These are phyloP conservation scores for Drosophila dunni DNA, from an alignment of 1,140 invertebrate genomes.

Conservation along the genomic window DNA sequence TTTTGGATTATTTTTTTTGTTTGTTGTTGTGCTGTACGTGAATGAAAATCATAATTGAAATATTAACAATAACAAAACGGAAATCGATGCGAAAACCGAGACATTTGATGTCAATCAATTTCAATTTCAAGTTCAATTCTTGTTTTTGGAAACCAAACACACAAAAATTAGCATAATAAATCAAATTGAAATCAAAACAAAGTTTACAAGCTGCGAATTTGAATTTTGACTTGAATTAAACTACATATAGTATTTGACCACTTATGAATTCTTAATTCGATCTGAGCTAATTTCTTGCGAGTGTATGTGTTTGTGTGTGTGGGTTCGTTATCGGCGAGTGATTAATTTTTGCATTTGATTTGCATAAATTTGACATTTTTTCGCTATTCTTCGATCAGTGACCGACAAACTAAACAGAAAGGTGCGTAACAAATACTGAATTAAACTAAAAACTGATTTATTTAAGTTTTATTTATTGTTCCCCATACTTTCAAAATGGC, in stretches of 20 bases:
- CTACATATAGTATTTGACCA: background rate
- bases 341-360: constrained; percentile 26
- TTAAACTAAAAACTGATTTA: background rate
- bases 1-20: constrained; percentile 42
- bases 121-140: background rate
- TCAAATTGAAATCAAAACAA: constrained; percentile 22
- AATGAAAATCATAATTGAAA: constrained; percentile 28
- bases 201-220: constrained; percentile 41
- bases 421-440: constrained; percentile 15
- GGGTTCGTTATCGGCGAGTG: constrained; percentile 8
- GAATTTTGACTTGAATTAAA: constrained; percentile 12
- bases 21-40: constrained; percentile 39
- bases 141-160: background rate
- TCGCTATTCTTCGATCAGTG: constrained; percentile 2
- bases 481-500: background rate
- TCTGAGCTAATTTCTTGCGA: constrained; percentile 17
- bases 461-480: background rate
- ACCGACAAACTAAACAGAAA: constrained; percentile 18
- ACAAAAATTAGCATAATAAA: constrained; percentile 25
- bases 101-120: constrained; percentile 2
- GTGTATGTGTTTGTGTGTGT: constrained; percentile 16
- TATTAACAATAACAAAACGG: constrained; percentile 21
- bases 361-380: constrained; percentile 36
- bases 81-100: background rate
- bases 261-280: constrained; percentile 16